Evolutionary conservation across 2,113 vertebrate species (phyloP).

Genomic region (Cyrtonyx montezumae): DNA sequence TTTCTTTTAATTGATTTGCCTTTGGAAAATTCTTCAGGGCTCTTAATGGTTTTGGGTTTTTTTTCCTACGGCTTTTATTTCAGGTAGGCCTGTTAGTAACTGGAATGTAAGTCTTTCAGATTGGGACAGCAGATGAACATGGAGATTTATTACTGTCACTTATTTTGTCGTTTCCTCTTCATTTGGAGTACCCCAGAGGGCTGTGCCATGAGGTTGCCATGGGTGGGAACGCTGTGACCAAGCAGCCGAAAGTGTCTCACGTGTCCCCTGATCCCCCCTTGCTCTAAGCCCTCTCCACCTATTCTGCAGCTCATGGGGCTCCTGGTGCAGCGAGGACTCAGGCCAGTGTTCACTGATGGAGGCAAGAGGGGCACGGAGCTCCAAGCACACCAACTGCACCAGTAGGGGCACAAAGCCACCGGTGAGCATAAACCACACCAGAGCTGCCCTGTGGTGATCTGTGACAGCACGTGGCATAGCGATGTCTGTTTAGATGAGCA

Average conservation of each 20-base stretch:
- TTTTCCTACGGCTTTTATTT: slow-evolving; percentile 9
- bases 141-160: not conserved
- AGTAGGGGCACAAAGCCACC: not conserved
- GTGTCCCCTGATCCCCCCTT: not conserved
- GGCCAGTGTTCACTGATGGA: not conserved
- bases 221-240: not conserved
- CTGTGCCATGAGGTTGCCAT: not conserved
- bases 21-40: not conserved
- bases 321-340: not conserved
- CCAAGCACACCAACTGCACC: not conserved
- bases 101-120: not conserved
- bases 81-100: not conserved
- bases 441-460: not conserved
- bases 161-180: not conserved
- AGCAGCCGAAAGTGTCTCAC: not conserved
- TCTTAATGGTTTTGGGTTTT: not conserved
- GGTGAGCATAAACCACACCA: not conserved
- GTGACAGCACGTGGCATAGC: rapidly evolving
- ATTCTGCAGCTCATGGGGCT: not conserved
- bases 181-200: not conserved
- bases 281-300: not conserved
- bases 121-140: not conserved
- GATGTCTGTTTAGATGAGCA: not conserved
- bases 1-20: slow-evolving; percentile 43
- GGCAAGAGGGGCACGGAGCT: not conserved